Conservation (phyloP, 2,888 invertebrate species). For the Junonia oenone region DNA sequence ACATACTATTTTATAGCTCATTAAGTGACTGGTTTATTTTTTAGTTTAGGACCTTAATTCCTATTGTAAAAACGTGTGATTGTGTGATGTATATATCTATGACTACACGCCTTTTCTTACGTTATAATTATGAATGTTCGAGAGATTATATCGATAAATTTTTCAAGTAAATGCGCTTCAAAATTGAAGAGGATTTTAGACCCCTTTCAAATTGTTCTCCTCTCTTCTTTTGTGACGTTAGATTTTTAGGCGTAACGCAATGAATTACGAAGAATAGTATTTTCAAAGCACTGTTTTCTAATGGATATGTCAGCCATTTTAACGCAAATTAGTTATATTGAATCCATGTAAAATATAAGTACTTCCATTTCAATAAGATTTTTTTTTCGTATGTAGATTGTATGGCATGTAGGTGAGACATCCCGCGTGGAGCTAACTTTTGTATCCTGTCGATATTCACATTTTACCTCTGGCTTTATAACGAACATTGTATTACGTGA, state of each 20-base stretch:
- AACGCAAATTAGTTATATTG: constrained; percentile 67
- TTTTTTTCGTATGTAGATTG: constrained; percentile 68
- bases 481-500: constrained; percentile 31
- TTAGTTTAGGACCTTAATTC: constrained; percentile 71
- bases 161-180: constrained; percentile 1
- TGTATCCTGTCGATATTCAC: constrained; percentile 60
- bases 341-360: constrained; percentile 67
- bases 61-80: constrained; percentile 74
- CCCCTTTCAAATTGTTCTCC: constrained; percentile 52
- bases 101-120: constrained; percentile 58
- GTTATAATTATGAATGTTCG: constrained; percentile 39
- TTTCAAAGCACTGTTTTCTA: constrained; percentile 58
- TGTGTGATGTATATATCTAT: constrained; percentile 71
- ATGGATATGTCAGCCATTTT: constrained; percentile 71
- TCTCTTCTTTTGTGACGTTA: constrained; percentile 65
- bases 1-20: constrained; percentile 70
- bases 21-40: constrained; percentile 76
- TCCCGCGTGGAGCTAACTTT: constrained; percentile 56
- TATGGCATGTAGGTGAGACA: constrained; percentile 57
- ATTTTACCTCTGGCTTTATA: constrained; percentile 46
- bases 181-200: constrained; percentile 34
- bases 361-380: constrained; percentile 77
- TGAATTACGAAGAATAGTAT: constrained; percentile 54
- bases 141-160: constrained; percentile 31
- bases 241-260: constrained; percentile 48